Base-by-base conservation (phyloP, 2,113 vertebrate genomes). In the Grammomys surdaster region DNA sequence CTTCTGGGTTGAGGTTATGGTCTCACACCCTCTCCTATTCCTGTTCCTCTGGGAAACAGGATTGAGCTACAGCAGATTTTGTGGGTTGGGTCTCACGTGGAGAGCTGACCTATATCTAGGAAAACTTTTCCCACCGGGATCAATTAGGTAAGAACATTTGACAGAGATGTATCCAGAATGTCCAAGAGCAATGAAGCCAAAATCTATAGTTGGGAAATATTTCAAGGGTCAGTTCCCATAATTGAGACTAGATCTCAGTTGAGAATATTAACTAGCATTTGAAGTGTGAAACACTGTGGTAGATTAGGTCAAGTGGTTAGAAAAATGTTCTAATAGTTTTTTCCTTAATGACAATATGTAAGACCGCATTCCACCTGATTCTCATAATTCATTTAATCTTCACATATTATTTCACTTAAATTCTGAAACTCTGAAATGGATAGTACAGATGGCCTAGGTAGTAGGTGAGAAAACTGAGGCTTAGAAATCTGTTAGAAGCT, bases 181-280 rank as follows among this genome's bases (percentile, higher is more conserved):
- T 77, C n/a, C 73, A 22, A 88, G 75, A n/a, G 7, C 43, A 72
- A 72, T 11, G 20, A 5, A 76, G 63, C 58, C 46, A 67, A 46
- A 89, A 56, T 40, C 4, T n/a, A 56, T 56, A 46, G 19, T 70
- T 85, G 4, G 8, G 76, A 82, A 81, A 87, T 36, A 20, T 69
- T 88, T 56, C 7, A 84, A 85, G 40, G 1, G 84, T 63, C 28
- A 89, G 17, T 77, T 73, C 17, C 70, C 7, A 28, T 14, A 93
- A 96, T 54, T 67, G 51, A 89, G 31, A 76, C 70, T 46, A 48
- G 43, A 82, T 70, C 36, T 81, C 78, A 97, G 36, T 24, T 12
- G 40, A 36, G 26, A 95, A 46, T 67, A 73, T 51, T 56, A 89
- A 31, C 48, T 76, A 81, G 5, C 69, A 60, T 89, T 86, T 93